Evolutionary conservation across 2,113 vertebrate species (phyloP).

Genomic region (Opisthocomus hoazin): DNA sequence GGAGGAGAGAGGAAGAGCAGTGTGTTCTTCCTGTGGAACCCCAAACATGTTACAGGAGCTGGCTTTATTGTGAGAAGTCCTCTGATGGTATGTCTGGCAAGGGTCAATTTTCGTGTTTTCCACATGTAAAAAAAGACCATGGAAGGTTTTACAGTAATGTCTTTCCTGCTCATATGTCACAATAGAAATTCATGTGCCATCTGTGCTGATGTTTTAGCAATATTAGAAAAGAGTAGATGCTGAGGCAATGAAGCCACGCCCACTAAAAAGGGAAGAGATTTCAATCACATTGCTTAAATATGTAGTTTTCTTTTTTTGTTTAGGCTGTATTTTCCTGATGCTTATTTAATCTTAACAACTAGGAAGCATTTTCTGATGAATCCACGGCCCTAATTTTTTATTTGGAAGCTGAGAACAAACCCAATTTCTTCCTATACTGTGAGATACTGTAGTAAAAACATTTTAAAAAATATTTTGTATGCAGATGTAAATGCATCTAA

Average conservation of each 20-base stretch:
- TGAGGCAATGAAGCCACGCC: neutral
- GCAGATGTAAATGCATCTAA: neutral
- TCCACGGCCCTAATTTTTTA: neutral
- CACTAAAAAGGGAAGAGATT: neutral
- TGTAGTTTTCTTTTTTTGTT: neutral
- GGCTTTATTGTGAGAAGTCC: neutral
- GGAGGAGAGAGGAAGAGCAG: neutral
- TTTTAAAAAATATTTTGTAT: neutral
- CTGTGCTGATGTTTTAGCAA: neutral
- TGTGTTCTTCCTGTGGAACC: neutral
- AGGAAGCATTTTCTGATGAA: neutral
- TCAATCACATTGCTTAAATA: neutral
- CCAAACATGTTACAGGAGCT: neutral
- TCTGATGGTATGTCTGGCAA: neutral
- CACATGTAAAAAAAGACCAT: neutral
- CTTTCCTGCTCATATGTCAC: neutral
- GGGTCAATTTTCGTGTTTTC: neutral
- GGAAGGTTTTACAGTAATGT: neutral
- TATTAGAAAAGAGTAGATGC: neutral
- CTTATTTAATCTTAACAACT: neutral
- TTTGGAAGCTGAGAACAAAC: neutral
- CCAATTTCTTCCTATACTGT: neutral
- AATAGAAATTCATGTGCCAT: neutral
- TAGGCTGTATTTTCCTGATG: neutral
- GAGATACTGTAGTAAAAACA: neutral